Base-by-base conservation (phyloP, 1,140 invertebrate species). In the Drosophila melanica region DNA sequence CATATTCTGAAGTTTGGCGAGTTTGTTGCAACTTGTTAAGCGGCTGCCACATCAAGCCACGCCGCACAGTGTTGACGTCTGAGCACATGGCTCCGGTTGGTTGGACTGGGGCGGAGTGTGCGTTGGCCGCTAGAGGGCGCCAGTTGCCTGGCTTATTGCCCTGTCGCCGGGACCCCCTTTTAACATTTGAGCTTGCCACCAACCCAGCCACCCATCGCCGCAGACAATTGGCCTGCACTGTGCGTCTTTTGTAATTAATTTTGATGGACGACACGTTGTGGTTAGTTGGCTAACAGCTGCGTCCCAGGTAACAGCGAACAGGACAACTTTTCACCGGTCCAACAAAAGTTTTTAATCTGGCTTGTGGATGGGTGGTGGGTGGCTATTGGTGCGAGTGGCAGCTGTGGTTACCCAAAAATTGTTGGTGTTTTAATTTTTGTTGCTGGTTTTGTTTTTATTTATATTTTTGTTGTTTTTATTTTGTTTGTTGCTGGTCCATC, bases 191-290 rank as follows among this genome's bases (percentile, higher is more conserved):
- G 79, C 79, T 69, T 72, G 50, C 64, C 48, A 55, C 12, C 4
- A 39, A 4, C n/a, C 18, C 1, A 11, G 4, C 50, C 48, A 45
- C 57, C 39, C 33, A 33, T 41, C 55, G 33, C 45, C 59, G 47
- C 65, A 60, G 80, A 79, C 81, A 86, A 86, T 86, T 86, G 82
- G 27, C 27, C 27, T 27, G 27, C 27, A 27, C 27, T 27, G 62
- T 67, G 76, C 70, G 59, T 67, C 77, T 86, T 90, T 90, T 82
- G 79, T 90, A 90, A 90, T 90, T 90, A 90, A 90, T 90, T 90
- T 90, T 90, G 89, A 90, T 90, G 89, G 89, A 90, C 77, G 82
- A 90, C 87, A 81, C 77, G 79, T 85, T 84, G 74, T 74, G 84
- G 77, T 90, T 78, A 90, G 86, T 80, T 86, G 78, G 69, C 58